Base-by-base conservation (phyloP, 2,888 invertebrate genomes). In the Lasioglossum morio region DNA sequence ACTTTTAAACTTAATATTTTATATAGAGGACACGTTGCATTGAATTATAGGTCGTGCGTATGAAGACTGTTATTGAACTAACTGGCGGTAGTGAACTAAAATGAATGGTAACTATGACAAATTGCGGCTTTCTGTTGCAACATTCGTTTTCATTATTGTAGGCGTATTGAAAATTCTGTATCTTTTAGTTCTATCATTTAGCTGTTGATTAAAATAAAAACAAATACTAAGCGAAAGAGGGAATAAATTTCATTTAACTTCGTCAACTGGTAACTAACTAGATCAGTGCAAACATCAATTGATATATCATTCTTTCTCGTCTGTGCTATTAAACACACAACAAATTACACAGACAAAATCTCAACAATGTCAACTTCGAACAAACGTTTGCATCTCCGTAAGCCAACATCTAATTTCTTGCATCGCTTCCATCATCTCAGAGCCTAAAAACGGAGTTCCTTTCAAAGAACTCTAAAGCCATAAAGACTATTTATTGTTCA, bases 401-500 rank as follows among this genome's bases (percentile, higher is more conserved):
- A 43, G 12, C 43, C 14, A 43, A 43, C 4, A 14, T 43, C 43
- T 43, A 14, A 14, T n/a, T n/a, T 23, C 23, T 23, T n/a, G 23
- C 53, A 0, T 2, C 53, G n/a, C 1, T 10, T 3, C 53, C 53
- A n/a, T 57, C n/a, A 12, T 57, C 57, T 12, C n/a, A 7, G 37
- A 40, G 5, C 40, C 14, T 14, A 14, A 40, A 40, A 14, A 70
- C n/a, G 14, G 12, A n/a, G 37, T 70, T 23, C 30, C 10, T 57
- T 19, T 5, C 1, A 34, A 37, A 73, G 16, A 53, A 37, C 40
- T 27, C 82, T 34, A 66, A 76, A 60, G 23, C 72, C 10, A n/a
- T 69, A 48, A 48, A 73, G 27, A 57, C 60, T 30, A 30, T 57
- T 70, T 34, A 43, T 48, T 23, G 43, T 75, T 79, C 72, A 63